Evolutionary conservation across 1,140 invertebrate genomes (phyloP).

Genomic region (Halictus rubicundus): DNA sequence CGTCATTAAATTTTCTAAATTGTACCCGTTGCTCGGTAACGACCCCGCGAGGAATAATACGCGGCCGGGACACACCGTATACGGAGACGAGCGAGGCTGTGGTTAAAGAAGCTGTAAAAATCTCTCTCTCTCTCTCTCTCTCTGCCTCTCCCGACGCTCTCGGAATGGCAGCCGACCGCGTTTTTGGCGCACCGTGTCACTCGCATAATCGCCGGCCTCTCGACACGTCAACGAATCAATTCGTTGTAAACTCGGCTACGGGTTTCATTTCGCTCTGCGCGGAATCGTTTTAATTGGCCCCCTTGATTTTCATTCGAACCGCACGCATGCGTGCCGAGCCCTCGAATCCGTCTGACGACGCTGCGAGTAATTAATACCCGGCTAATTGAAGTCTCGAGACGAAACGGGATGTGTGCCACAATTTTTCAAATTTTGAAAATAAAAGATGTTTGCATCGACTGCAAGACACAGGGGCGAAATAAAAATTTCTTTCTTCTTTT

Average conservation of each 20-base stretch:
- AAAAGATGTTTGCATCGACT: too few relatives aligned
- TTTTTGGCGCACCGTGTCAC: constrained; percentile 6
- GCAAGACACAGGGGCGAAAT: too few relatives aligned
- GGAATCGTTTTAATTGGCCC: neutral
- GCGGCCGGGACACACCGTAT: constrained; percentile 9
- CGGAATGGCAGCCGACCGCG: neutral
- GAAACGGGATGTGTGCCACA: neutral
- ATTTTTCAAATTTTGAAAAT: neutral
- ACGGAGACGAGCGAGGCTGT: neutral
- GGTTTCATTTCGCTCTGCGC: too few relatives aligned
- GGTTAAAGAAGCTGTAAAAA: constrained; percentile 23
- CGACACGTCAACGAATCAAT: neutral
- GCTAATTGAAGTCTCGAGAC: neutral
- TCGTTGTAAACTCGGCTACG: too few relatives aligned
- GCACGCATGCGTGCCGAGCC: too few relatives aligned
- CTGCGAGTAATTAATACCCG: neutral
- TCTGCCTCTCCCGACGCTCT: neutral
- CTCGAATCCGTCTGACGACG: neutral
- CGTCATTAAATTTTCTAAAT: constrained; percentile 42
- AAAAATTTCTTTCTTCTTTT: too few relatives aligned
- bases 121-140: neutral
- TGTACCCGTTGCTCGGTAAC: constrained; percentile 29
- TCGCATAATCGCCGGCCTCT: neutral
- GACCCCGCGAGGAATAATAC: constrained; percentile 14
- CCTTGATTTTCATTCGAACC: neutral